Evolutionary conservation across 2,113 vertebrate genomes (phyloP), one percentile per base, ranked within the genome.

Genomic region (Anolis carolinensis): DNA sequence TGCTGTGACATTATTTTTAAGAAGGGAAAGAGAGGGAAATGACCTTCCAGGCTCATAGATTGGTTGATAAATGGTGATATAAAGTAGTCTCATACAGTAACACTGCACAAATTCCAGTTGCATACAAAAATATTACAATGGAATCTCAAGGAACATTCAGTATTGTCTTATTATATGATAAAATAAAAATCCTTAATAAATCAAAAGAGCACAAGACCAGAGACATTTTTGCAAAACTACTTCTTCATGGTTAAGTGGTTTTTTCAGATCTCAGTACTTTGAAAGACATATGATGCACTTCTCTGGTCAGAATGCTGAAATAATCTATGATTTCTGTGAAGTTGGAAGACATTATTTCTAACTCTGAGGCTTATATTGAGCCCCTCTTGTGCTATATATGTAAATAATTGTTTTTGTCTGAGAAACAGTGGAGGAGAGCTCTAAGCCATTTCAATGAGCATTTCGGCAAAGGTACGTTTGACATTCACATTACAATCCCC

Each of bases 1-100:
- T 44, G 39, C 39, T 44, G 39, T 44, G 39, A 90, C 83, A 89
- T 90, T 85, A 87, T 84, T n/a, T 89, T 88, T 91, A 82, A 88
- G 8, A 82, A 62, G n/a, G 52, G 21, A 65, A 80, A 74, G 50
- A 21, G 21, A 80, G 92, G 82, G 39, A 89, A 89, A 87, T 80
- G 70, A 89, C 88, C 81, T 94, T 90, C 67, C 76, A 92, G 91
- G 83, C 27, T 72, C 81, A 63, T 10, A 67, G 71, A 85, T 89
- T 87, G 90, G 68, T 87, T 90, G 82, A 89, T 84, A 68, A 88
- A 52, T 79, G 86, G 50, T 90, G 81, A 93, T 87, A 94, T 92
- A 89, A 59, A 74, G 20, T 4, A 1, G 27, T 82, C 86, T 88
- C 34, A 89, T 89, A 87, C 71, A 73, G 34, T 80, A 82, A 44